Conservation (phyloP, 2,113 vertebrate genomes). For the Bostrychus sinensis region DNA sequence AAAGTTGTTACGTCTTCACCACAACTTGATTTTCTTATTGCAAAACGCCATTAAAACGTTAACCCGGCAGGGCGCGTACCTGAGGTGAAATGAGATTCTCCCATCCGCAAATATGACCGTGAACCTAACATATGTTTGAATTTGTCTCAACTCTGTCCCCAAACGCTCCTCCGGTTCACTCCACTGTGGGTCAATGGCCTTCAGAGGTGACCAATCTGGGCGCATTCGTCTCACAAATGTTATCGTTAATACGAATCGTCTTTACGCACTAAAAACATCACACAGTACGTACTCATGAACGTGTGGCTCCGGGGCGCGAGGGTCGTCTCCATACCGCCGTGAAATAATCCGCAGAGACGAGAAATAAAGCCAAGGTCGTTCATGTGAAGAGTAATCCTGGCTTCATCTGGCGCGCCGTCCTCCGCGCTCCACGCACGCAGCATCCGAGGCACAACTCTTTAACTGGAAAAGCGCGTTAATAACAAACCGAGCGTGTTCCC, state of each 20-base stretch:
- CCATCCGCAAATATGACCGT: not conserved
- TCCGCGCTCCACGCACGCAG: not conserved
- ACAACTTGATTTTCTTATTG: no score
- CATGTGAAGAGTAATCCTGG: constrained; percentile 30
- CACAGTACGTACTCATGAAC: constrained; percentile 50
- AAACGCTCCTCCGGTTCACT: not conserved
- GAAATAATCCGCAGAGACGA: constrained; percentile 5
- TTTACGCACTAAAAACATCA: not conserved
- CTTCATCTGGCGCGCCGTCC: constrained; percentile 18
- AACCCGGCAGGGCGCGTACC: no score
- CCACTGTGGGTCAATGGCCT: not conserved
- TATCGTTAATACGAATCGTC: not conserved
- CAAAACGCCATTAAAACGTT: no score
- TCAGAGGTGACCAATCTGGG: not conserved
- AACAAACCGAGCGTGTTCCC: not conserved
- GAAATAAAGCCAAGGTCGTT: constrained; percentile 54
- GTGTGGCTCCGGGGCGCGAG: not conserved
- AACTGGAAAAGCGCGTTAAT: not conserved
- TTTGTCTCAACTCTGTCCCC: no score
- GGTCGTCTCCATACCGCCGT: constrained; percentile 23
- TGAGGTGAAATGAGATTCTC: no score
- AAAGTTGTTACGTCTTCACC: no score
- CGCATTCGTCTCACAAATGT: not conserved
- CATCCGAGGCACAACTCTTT: constrained; percentile 14
- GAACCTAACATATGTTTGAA: no score